phyloP scores from a whole-genome alignment of 2,113 vertebrate genomes.

The Ptilonorhynchus violaceus region DNA sequence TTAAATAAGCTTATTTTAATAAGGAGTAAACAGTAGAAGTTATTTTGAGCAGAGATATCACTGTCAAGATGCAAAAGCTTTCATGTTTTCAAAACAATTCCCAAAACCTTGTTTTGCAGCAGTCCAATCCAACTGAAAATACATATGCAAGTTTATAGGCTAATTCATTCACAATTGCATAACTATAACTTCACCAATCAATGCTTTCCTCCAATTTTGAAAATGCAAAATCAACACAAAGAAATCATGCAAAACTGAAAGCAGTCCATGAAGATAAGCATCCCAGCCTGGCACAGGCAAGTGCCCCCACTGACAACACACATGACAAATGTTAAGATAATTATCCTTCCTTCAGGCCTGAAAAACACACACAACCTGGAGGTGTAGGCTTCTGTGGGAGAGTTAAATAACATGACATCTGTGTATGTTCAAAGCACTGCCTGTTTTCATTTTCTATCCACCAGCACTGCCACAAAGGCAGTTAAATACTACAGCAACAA shows the following conservation, averaged over 20 bases:
- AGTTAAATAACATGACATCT: neutral
- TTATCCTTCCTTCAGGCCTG: neutral
- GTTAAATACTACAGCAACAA: neutral
- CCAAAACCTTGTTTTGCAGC: neutral
- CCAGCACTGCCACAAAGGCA: neutral
- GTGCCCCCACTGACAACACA: neutral
- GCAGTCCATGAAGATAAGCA: neutral
- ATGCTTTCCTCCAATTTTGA: neutral
- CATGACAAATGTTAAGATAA: neutral
- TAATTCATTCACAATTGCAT: neutral
- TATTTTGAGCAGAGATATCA: neutral
- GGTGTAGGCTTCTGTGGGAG: neutral
- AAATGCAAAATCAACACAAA: neutral
- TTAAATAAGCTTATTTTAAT: conserved; percentile 12
- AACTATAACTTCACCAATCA: neutral
- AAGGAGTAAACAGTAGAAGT: neutral
- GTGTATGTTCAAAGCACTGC: neutral
- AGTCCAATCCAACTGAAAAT: neutral
- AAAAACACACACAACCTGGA: neutral
- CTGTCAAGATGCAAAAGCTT: neutral
- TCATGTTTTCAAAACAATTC: neutral
- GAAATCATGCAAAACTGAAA: neutral
- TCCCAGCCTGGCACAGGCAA: neutral
- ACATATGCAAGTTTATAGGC: neutral
- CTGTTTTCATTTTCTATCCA: neutral